These are phyloP conservation scores for Drosophila nr. fundita DNA, from an alignment of 2,888 invertebrate genomes.

Conservation along the genomic window DNA sequence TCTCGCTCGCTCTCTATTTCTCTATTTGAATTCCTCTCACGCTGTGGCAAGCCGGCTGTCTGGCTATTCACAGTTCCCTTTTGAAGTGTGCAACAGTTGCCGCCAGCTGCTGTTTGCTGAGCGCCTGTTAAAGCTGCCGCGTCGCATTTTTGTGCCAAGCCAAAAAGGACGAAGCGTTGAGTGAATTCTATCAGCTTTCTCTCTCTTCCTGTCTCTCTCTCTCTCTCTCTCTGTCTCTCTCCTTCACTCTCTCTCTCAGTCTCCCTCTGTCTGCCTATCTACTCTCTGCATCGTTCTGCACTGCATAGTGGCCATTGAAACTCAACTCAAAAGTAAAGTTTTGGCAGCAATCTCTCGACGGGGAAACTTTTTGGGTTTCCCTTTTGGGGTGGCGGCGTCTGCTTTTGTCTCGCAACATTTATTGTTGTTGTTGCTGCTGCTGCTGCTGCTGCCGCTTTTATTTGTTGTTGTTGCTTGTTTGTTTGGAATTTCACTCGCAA, in stretches of 20 bases:
- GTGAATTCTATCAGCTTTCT: conserved; percentile 53
- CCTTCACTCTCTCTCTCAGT: background rate
- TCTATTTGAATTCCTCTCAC: conserved; percentile 5
- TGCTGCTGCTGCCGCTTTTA: conserved; percentile 13
- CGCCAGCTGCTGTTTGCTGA: conserved; percentile 52
- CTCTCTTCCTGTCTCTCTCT: conserved; percentile 12
- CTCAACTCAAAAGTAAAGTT: conserved; percentile 70
- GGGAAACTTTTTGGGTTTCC: conserved; percentile 29
- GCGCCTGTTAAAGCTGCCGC: conserved; percentile 71
- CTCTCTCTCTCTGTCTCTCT: conserved; percentile 8
- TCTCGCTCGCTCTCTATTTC: conserved; percentile 6
- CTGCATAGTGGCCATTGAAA: conserved; percentile 59
- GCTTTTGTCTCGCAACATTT: conserved; percentile 59
- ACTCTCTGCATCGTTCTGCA: conserved; percentile 1
- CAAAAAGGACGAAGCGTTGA: conserved; percentile 80
- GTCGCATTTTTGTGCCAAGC: conserved; percentile 77
- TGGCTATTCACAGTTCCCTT: conserved; percentile 69
- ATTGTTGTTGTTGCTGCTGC: conserved; percentile 26
- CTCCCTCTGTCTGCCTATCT: conserved; percentile 5
- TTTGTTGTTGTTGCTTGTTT: conserved; percentile 25
- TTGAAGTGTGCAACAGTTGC: conserved; percentile 71
- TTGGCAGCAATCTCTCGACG: conserved; percentile 34
- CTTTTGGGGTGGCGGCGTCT: conserved; percentile 30
- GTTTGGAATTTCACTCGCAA: conserved; percentile 59
- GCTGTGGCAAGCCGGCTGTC: conserved; percentile 39